Evolutionary conservation across 2,888 invertebrate species (phyloP).

Genomic region (Harmothoe impar): DNA sequence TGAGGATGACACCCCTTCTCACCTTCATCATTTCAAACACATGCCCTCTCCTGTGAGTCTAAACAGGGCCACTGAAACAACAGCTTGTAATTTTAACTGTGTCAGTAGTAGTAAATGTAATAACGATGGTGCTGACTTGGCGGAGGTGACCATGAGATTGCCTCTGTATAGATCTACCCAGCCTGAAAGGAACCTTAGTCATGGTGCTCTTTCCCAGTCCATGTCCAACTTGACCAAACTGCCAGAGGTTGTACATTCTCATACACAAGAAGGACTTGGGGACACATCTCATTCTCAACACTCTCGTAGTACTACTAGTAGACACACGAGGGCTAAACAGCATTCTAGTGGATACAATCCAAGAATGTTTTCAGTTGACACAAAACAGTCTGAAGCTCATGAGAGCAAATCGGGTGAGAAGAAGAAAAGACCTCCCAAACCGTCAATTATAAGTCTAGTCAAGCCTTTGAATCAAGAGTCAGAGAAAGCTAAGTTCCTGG

Average conservation of each 20-base stretch:
- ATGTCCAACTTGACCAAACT: constrained; percentile 48
- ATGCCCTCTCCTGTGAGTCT: background rate
- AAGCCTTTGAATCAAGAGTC: constrained; percentile 74
- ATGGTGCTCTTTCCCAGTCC: constrained; percentile 10
- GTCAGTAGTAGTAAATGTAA: background rate
- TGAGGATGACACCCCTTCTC: background rate
- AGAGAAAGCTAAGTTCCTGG: constrained; percentile 78
- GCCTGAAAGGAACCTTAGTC: background rate
- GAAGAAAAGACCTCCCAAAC: constrained; percentile 14
- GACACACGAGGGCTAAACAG: background rate
- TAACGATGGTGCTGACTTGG: background rate
- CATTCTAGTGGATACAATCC: background rate
- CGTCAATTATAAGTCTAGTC: constrained; percentile 45
- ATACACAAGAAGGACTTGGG: background rate
- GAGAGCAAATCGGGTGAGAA: background rate
- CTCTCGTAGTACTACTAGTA: constrained; percentile 13
- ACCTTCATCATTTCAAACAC: background rate
- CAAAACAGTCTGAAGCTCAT: background rate
- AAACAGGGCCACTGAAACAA: background rate
- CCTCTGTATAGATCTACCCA: background rate
- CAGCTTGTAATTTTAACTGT: background rate
- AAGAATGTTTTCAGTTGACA: background rate
- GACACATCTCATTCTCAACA: background rate
- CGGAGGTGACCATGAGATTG: constrained; percentile 1
- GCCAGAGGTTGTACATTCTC: constrained; percentile 15